A percentile compares a stretch with the other conserved stretches of the same genome.
Evolutionary conservation across 2,888 invertebrate species (phyloP).

Genomic region (Bruchidius siliquastri): DNA sequence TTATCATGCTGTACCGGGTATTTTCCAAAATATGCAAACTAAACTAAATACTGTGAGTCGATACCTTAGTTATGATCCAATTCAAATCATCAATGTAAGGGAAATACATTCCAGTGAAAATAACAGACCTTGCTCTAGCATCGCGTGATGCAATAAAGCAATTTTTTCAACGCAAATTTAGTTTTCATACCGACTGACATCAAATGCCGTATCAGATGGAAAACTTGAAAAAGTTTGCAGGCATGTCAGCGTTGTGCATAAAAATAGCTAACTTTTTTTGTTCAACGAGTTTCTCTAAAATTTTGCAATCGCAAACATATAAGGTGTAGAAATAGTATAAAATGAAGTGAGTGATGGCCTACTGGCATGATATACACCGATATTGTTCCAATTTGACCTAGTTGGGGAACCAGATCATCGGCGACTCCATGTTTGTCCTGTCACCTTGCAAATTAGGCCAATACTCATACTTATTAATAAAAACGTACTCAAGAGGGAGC

Average conservation of each 20-base stretch:
- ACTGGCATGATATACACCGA: background rate
- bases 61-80: background rate
- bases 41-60: no score
- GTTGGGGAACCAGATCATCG: background rate
- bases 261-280: background rate
- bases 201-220: background rate
- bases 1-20: no score
- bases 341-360: background rate
- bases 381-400: background rate
- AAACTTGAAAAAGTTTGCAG: conserved; percentile 1
- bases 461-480: no score
- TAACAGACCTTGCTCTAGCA: background rate
- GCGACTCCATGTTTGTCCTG: background rate
- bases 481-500: no score
- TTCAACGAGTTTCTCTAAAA: background rate
- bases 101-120: background rate
- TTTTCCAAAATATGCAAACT: no score
- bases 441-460: no score
- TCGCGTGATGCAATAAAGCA: background rate
- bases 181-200: background rate
- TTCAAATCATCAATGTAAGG: background rate
- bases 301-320: background rate
- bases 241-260: background rate
- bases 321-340: background rate
- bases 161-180: background rate